These are phyloP conservation scores for Phyllostomus hastatus DNA, from an alignment of 2,113 vertebrate genomes.

Conservation along the genomic window DNA sequence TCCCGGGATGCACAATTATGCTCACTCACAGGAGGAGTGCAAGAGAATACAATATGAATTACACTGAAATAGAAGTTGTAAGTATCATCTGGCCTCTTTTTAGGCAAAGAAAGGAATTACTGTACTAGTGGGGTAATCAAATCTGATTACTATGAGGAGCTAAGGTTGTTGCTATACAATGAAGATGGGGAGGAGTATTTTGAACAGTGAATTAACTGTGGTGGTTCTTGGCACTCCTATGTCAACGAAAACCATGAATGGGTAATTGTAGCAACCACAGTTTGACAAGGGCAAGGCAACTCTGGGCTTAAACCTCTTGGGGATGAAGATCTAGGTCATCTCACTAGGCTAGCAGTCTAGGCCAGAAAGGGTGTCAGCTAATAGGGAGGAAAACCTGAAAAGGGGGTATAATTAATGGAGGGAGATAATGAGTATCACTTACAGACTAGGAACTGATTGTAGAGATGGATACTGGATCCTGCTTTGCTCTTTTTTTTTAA, in stretches of 20 bases:
- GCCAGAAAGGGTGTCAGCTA: background rate
- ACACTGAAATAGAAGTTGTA: background rate
- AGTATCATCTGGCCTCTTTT: background rate
- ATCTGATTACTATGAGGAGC: background rate
- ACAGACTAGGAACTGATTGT: background rate
- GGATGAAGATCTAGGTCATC: background rate
- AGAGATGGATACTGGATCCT: too few relatives aligned
- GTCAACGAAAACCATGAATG: background rate
- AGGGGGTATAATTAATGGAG: background rate
- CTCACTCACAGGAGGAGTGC: background rate
- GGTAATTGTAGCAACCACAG: background rate
- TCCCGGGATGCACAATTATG: background rate
- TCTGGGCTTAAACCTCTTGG: background rate
- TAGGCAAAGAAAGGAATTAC: background rate
- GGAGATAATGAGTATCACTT: background rate
- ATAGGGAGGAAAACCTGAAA: background rate
- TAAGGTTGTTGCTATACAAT: background rate
- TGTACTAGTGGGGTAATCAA: background rate
- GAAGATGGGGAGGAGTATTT: background rate
- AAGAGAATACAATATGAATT: background rate
- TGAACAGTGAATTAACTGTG: background rate
- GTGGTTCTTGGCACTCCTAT: background rate
- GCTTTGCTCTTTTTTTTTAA: background rate
- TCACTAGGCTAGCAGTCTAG: background rate
- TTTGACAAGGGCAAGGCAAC: background rate